Evolutionary conservation across 2,797 vertebrate genomes (phyloP).

Genomic region (Poecilia wingei): DNA sequence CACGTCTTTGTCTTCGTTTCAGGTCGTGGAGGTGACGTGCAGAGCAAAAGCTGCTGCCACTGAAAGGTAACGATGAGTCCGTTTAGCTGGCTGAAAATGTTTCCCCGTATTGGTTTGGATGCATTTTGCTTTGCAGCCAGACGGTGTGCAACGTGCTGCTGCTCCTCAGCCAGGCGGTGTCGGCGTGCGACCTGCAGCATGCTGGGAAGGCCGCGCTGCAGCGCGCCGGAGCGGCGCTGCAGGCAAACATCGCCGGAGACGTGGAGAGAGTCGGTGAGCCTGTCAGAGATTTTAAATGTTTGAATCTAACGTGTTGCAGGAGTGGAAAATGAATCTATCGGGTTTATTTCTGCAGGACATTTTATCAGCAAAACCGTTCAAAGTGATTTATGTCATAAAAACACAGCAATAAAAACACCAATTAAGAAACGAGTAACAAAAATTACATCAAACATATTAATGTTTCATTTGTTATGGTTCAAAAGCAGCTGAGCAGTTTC

Average conservation of each 20-base stretch:
- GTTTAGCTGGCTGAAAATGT: too few species aligned
- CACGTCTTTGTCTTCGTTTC: not conserved
- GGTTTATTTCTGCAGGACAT: too few species aligned
- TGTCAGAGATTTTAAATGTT: not conserved
- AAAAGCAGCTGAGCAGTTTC: too few species aligned
- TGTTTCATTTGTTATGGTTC: too few species aligned
- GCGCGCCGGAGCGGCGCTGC: not conserved
- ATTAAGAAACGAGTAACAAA: too few species aligned
- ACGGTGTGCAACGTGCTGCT: constrained; percentile 64
- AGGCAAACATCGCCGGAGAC: constrained; percentile 30
- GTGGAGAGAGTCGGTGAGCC: constrained; percentile 74
- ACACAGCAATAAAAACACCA: too few species aligned
- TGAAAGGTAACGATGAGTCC: constrained; percentile 29
- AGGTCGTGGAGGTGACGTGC: constrained; percentile 61
- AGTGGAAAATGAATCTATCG: not conserved
- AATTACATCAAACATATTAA: too few species aligned
- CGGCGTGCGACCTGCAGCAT: constrained; percentile 46
- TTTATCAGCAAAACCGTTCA: too few species aligned
- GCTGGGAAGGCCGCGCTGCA: constrained; percentile 44
- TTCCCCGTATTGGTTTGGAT: not conserved
- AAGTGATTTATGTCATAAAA: too few species aligned
- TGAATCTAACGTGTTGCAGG: not conserved
- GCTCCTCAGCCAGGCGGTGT: constrained; percentile 40
- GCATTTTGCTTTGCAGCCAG: constrained; percentile 35
- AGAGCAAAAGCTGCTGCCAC: not conserved